phyloP scores from a whole-genome alignment of 2,888 invertebrate species.

The Sphecodes monilicornis region DNA sequence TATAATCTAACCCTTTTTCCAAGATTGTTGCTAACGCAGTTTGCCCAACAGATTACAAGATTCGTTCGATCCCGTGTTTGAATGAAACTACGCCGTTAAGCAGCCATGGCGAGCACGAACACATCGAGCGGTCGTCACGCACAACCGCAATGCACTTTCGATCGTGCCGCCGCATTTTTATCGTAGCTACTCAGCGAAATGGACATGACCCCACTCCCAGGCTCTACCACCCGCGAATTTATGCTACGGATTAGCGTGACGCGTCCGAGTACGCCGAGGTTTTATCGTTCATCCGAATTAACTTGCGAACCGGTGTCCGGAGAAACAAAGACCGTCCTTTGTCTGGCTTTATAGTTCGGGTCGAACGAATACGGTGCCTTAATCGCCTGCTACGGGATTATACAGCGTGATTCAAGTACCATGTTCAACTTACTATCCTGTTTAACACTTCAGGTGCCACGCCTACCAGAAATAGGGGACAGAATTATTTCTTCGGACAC shows the following conservation, averaged over 20 bases:
- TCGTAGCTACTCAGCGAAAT: slow-evolving; percentile 16
- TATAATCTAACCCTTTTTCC: no score
- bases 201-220: background rate
- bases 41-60: background rate
- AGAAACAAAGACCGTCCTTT: background rate
- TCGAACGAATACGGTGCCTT: background rate
- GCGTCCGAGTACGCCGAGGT: slow-evolving; percentile 2
- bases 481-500: no score
- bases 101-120: background rate
- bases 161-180: slow-evolving; percentile 46
- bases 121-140: slow-evolving; percentile 20
- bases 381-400: background rate
- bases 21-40: background rate
- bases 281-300: slow-evolving; percentile 22
- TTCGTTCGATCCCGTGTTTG: background rate
- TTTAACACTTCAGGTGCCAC: no score
- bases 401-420: background rate
- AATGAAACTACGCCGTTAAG: background rate
- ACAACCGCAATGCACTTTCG: slow-evolving; percentile 41
- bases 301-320: slow-evolving; percentile 2
- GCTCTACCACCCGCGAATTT: slow-evolving; percentile 11
- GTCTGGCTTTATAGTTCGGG: background rate
- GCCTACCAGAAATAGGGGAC: no score
- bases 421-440: background rate
- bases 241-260: slow-evolving; percentile 21